These are phyloP conservation scores for Harmothoe impar DNA, from an alignment of 2,888 invertebrate species.

Conservation along the genomic window DNA sequence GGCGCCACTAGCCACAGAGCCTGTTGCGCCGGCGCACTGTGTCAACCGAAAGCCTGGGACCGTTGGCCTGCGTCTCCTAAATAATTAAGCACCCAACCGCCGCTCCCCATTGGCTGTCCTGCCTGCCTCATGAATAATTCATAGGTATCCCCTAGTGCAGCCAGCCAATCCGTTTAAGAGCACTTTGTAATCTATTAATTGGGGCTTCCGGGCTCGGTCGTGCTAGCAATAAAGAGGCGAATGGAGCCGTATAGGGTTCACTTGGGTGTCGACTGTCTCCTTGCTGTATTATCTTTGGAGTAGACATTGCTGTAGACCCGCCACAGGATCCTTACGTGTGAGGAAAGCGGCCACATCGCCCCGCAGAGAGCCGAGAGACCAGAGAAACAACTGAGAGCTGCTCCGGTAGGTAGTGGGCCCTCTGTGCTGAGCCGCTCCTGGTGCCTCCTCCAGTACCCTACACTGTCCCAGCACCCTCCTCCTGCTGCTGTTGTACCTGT, in stretches of 20 bases:
- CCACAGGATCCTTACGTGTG: constrained; percentile 41
- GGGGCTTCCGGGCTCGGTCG: constrained; percentile 12
- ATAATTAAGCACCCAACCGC: neutral
- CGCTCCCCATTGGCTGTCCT: neutral
- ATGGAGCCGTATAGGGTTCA: constrained; percentile 36
- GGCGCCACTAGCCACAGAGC: neutral
- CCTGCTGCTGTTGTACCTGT: too few relatives aligned
- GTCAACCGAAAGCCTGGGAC: neutral
- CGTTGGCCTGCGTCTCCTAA: neutral
- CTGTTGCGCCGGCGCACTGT: constrained; percentile 11
- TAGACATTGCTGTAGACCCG: neutral
- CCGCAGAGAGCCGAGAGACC: neutral
- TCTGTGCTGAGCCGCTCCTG: neutral
- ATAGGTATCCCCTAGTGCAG: neutral
- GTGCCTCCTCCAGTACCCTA: neutral
- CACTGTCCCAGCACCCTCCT: neutral
- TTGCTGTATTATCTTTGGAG: neutral
- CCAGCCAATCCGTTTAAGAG: constrained; percentile 39
- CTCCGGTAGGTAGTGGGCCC: neutral
- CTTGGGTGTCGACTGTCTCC: constrained; percentile 11
- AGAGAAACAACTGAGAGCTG: neutral
- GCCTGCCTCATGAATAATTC: constrained; percentile 28
- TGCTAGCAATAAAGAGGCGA: constrained; percentile 19
- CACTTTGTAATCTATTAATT: constrained; percentile 45
- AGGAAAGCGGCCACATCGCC: constrained; percentile 45